phyloP scores from a whole-genome alignment of 2,888 invertebrate genomes.

The Netelia inedita region DNA sequence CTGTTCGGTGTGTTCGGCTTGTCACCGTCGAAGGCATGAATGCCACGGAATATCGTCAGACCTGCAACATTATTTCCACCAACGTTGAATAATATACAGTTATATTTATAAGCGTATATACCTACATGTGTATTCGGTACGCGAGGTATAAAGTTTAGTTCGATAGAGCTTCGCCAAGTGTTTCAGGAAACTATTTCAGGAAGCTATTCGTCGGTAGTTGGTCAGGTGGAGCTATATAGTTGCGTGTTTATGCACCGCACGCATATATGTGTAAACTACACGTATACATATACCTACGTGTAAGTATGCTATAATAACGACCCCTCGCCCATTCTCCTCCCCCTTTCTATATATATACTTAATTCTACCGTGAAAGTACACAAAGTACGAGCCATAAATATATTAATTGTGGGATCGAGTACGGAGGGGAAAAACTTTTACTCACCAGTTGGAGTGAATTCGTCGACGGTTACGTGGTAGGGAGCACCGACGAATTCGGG shows the following conservation, averaged over 20 bases:
- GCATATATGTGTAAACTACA: neutral
- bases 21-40: slow-evolving; percentile 93
- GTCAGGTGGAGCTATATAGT: neutral
- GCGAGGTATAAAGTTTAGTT: slow-evolving; percentile 34
- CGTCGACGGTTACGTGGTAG: slow-evolving; percentile 92
- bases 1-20: slow-evolving; percentile 96
- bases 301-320: neutral
- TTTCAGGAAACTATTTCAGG: slow-evolving; percentile 42
- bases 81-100: slow-evolving; percentile 16
- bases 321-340: neutral
- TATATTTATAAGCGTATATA: neutral
- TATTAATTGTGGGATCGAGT: neutral
- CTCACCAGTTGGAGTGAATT: slow-evolving; percentile 91
- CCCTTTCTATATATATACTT: slow-evolving; percentile 3
- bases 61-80: slow-evolving; percentile 86
- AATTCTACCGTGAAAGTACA: slow-evolving; percentile 20
- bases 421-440: slow-evolving; percentile 1
- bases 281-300: neutral
- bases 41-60: slow-evolving; percentile 92
- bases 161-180: slow-evolving; percentile 31
- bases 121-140: neutral
- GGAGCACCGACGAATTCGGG: slow-evolving; percentile 92
- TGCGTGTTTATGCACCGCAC: neutral
- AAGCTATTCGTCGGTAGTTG: slow-evolving; percentile 41
- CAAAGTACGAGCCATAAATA: neutral